Base-by-base conservation (phyloP, 2,113 vertebrate species). In the Oncorhynchus kisutch region DNA sequence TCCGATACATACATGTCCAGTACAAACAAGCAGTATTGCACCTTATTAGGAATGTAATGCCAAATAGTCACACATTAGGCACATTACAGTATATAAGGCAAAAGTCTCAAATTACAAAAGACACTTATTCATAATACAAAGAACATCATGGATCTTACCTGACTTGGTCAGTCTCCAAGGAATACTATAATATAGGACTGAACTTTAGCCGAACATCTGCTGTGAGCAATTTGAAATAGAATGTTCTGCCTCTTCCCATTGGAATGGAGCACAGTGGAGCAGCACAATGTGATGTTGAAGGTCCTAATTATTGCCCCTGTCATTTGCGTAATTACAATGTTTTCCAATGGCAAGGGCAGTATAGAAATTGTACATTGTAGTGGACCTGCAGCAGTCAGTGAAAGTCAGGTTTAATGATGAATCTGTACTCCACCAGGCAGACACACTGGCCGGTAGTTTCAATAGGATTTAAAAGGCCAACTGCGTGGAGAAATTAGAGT, bases 401-500 rank as follows among this genome's bases (percentile, higher is more conserved):
- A 82, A 95, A 97, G 95, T 97, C 95, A 95, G 92, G 92, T 95
- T 94, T 96, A 96, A 97, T 95, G 95, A 96, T 94, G 95, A 93
- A 95, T 93, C 92, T 95, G 86, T 90, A 90, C 94, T 94, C 94
- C 94, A 93, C 93, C 93, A 94, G 94, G 91, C 93, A 94, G 93
- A 92, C 59, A 45, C 39, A 66, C 80, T 87, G 76, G 86, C 93
- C 93, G 94, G 93, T 45, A 93, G 94, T 95, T 94, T 98, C 94
- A 98, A 98, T 95, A 95, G 96, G 96, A 97, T 98, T 90, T 91
- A 94, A 96, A 97, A 96, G 97, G 95, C 96, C 95, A 97, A 98
- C 95, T 96, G 95, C 96, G 96, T 97, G 95, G 93, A 95, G 96
- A 98, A 98, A 99, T 97, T 94, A 96, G 95, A 96, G 95, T 96